phyloP scores from a whole-genome alignment of 37 sponge, comb jelly and placozoan species.

The Cliona cf. orientalis region DNA sequence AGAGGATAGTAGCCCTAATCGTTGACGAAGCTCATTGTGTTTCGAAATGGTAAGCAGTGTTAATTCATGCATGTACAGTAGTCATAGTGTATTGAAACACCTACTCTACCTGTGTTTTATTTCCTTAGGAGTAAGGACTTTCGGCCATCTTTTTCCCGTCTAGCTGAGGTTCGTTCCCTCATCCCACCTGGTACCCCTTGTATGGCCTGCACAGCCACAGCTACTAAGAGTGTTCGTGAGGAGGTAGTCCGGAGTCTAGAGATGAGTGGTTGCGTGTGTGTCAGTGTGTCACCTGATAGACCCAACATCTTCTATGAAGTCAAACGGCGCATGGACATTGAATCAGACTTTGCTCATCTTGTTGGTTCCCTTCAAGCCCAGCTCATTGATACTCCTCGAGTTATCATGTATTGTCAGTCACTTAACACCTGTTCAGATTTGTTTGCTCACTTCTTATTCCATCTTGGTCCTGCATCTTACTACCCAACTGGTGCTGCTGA shows the following conservation, averaged over 20 bases:
- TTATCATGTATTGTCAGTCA: constrained; percentile 48
- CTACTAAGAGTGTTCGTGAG: constrained; percentile 1
- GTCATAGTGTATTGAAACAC: no score
- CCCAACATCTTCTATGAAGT: constrained; percentile 49
- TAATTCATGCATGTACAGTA: no score
- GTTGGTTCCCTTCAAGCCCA: neutral
- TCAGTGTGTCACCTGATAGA: constrained; percentile 30
- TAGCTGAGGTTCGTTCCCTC: constrained; percentile 47
- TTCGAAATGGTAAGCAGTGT: constrained; percentile 59
- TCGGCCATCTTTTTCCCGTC: constrained; percentile 48
- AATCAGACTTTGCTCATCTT: constrained; percentile 1
- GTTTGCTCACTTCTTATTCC: constrained; percentile 30
- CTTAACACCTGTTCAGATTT: constrained; percentile 50
- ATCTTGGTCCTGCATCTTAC: constrained; percentile 20
- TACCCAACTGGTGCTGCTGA: constrained; percentile 45
- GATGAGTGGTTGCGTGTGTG: constrained; percentile 15
- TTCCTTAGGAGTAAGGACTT: constrained; percentile 66
- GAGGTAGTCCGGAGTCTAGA: constrained; percentile 23
- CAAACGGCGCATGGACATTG: neutral
- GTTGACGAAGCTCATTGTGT: constrained; percentile 33
- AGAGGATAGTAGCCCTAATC: constrained; percentile 2
- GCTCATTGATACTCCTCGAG: neutral
- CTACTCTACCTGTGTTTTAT: no score
- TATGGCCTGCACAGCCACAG: constrained; percentile 46
- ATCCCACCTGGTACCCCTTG: constrained; percentile 26